Conservation (phyloP, 1,140 invertebrate species). For the Heterodera carotae region DNA sequence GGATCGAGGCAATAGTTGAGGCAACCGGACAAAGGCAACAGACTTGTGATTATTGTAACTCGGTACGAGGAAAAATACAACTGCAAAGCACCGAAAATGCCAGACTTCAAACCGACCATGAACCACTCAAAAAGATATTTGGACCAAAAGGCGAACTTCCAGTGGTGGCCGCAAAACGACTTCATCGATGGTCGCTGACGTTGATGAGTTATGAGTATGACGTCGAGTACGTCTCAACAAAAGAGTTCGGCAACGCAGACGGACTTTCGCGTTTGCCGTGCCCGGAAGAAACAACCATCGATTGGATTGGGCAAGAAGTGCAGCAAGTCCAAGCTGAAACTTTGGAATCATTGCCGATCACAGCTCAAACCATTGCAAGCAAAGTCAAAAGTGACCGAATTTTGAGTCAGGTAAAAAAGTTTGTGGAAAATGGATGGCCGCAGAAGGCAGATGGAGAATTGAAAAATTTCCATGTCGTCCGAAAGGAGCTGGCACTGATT, state of each 20-base stretch:
- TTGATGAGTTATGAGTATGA: conserved; percentile 18
- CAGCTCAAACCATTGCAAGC: not conserved
- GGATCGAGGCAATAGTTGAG: too few relatives aligned
- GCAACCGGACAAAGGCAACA: too few relatives aligned
- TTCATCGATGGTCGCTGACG: conserved; percentile 56
- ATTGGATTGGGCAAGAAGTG: conserved; percentile 36
- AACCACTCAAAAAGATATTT: conserved; percentile 65
- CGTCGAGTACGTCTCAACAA: conserved; percentile 10
- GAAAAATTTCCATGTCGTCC: not conserved
- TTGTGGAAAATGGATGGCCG: conserved; percentile 29
- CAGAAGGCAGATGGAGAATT: conserved; percentile 44
- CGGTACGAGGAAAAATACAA: too few relatives aligned
- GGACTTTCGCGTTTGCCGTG: conserved; percentile 43
- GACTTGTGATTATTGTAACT: too few relatives aligned
- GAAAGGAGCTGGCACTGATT: not conserved
- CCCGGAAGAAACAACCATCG: conserved; percentile 43
- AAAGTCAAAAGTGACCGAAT: conserved; percentile 10
- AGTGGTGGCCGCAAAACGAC: conserved; percentile 54
- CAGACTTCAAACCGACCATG: too few relatives aligned
- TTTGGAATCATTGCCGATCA: conserved; percentile 14
- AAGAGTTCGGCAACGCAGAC: conserved; percentile 21
- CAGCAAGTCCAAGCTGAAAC: not conserved
- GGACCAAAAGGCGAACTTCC: conserved; percentile 62
- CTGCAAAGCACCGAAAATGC: too few relatives aligned
- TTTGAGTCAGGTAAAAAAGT: conserved; percentile 7